Base-by-base conservation (phyloP, 2,888 invertebrate genomes). In the Petrophora chlorosata region DNA sequence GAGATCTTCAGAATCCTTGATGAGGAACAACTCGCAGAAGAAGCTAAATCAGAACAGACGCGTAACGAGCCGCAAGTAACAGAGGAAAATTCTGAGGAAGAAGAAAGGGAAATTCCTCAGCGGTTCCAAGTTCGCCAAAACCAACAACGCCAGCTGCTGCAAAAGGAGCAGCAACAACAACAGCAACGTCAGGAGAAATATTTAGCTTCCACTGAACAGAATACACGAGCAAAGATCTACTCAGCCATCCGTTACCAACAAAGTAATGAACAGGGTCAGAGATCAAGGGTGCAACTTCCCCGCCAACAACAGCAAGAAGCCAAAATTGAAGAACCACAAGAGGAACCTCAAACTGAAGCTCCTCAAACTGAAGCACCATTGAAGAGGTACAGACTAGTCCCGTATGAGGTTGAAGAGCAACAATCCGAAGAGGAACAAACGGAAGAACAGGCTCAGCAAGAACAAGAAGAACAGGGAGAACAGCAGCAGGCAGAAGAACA, bases 231-330 rank as follows among this genome's bases (percentile, higher is more conserved):
- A 2, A 51, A 13, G 39, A 39, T 36, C 0, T 55, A 51, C 22
- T 38, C 53, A 1, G 59, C 60, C 29, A 59, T 68, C 22, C 67
- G 65, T 9, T 68, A 61, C 10, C 52, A 65, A 16, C 61, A 65
- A 29, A 40, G 63, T 2, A 58, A 53, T 33, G 65, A 61, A 15
- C 63, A 65, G 23, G 19, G 46, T 5, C 62, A 64, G 10, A 52
- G 42, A 33, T 16, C 58, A 10, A 63, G 59, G 43, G 43, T 57
- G n/a, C 45, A 48, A 23, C 26, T 54, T 12, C 29, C 52, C 7
- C 55, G 47, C 15, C 55, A 47, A 5, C 53, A 53, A 41, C 38
- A 50, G 28, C 36, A 46, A 52, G 36, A 56, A 26, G 36, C 41
- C 9, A 19, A 10, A 19, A 39, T 25, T 25, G 49, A 38, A 41